Evolutionary conservation across 2,113 vertebrate species (phyloP), one percentile per base, ranked within the genome.

Genomic region (Chloroceryle aenea): DNA sequence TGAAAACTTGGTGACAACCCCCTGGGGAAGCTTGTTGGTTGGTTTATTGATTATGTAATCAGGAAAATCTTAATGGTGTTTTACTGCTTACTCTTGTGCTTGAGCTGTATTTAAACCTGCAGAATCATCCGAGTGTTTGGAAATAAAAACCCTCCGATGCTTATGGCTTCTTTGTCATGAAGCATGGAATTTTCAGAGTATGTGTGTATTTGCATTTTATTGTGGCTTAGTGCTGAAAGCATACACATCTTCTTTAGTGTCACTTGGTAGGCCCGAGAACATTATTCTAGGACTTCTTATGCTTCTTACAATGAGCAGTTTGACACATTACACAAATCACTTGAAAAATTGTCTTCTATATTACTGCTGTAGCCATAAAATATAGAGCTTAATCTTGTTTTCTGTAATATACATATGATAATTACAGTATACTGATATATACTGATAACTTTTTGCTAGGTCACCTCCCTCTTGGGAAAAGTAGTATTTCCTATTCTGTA

Each of bases 381-480:
- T 83, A 67, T 8, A 34, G 55, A 76, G 38, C 32, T 85, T 89
- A 94, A 80, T 91, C 48, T 94, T 88, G 73, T 84, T 92, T 88
- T 86, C 55, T 78, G 47, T 88, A 86, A 81, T 90, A 47, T 81
- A 45, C 26, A 11, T 92, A 74, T 68, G 68, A 92, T 88, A 93
- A 90, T 96, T 96, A 40, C 27, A 77, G 15, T 25, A 25, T 50
- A 23, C 48, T 50, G 48, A 50, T 25, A 23, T 95, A 61, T 76
- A 83, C 68, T 90, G 80, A 72, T 92, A 91, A 87, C 53, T 47
- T 38, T 93, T 94, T 84, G 86, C 59, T 74, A 81, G 72, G 52
- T 34, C 8, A 16, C 63, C 42, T 45, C 93, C 91, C 58, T 79
- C 53, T 64, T 7, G 21, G 87, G 53, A 91, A 50, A 88, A 27